Base-by-base conservation (phyloP, 1,140 invertebrate species). In the Limonius californicus region DNA sequence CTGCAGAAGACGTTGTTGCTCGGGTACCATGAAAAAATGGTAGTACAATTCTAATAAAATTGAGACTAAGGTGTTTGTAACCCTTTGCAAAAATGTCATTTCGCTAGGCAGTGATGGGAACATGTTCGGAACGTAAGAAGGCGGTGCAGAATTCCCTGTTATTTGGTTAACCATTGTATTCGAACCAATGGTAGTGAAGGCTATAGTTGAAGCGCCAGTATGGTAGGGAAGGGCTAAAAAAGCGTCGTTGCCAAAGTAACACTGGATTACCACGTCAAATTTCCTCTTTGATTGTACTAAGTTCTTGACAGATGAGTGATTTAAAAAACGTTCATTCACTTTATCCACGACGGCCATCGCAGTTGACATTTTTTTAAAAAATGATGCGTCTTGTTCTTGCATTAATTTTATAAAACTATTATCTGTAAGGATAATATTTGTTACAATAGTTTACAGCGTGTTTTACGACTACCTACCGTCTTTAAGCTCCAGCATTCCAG, bases 401-500 rank as follows among this genome's bases (percentile, higher is more conserved):
- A n/a, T n/a, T n/a, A n/a, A n/a, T n/a, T n/a, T n/a, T n/a, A n/a
- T n/a, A n/a, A n/a, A n/a, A n/a, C n/a, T n/a, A n/a, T n/a, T n/a
- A n/a, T n/a, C n/a, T n/a, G n/a, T n/a, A n/a, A n/a, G n/a, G n/a
- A n/a, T n/a, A n/a, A n/a, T n/a, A n/a, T n/a, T n/a, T n/a, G n/a
- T n/a, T n/a, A n/a, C n/a, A n/a, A n/a, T n/a, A n/a, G n/a, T n/a
- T n/a, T n/a, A n/a, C n/a, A n/a, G n/a, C n/a, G n/a, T n/a, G n/a
- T n/a, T n/a, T n/a, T n/a, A n/a, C n/a, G n/a, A n/a, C n/a, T n/a
- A n/a, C n/a, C n/a, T n/a, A n/a, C 27, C 27, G n/a, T 65, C n/a
- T 53, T 62, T 42, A 57, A 59, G 54, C 32, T 70, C 64, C 6
- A 58, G 50, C 19, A 64, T 35, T 19, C 62, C 62, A 14, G 62